These are phyloP conservation scores for Piaya cayana DNA, from an alignment of 2,113 vertebrate species.

Conservation along the genomic window DNA sequence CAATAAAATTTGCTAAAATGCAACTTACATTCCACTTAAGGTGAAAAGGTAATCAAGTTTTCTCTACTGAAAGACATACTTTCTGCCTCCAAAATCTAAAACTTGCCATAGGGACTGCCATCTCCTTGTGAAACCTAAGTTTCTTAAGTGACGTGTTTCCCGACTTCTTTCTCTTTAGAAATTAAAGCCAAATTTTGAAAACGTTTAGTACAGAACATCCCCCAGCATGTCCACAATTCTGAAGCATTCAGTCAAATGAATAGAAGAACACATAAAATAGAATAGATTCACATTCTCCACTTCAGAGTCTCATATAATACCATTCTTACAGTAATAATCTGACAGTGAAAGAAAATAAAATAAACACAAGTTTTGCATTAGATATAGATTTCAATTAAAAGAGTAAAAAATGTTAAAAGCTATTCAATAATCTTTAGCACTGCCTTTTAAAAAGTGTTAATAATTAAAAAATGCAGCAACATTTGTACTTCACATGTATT, in stretches of 20 bases:
- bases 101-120: background rate
- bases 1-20: constrained; percentile 66
- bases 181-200: constrained; percentile 51
- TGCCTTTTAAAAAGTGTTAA: background rate
- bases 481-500: background rate
- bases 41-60: constrained; percentile 60
- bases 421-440: background rate
- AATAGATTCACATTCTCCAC: background rate
- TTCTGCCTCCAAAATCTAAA: constrained; percentile 65
- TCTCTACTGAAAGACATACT: constrained; percentile 63
- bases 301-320: background rate
- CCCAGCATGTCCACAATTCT: background rate
- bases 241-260: background rate
- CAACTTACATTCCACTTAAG: constrained; percentile 52
- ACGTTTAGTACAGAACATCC: background rate
- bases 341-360: background rate
- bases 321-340: background rate
- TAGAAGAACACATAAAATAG: background rate
- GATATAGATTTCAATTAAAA: background rate
- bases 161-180: constrained; percentile 44
- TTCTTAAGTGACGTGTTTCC: constrained; percentile 20
- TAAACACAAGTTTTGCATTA: background rate
- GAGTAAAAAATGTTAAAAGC: background rate
- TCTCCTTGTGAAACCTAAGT: constrained; percentile 35
- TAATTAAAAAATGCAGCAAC: background rate